Evolutionary conservation across 2,888 invertebrate species (phyloP).

Genomic region (Hemistola chrysoprasaria): DNA sequence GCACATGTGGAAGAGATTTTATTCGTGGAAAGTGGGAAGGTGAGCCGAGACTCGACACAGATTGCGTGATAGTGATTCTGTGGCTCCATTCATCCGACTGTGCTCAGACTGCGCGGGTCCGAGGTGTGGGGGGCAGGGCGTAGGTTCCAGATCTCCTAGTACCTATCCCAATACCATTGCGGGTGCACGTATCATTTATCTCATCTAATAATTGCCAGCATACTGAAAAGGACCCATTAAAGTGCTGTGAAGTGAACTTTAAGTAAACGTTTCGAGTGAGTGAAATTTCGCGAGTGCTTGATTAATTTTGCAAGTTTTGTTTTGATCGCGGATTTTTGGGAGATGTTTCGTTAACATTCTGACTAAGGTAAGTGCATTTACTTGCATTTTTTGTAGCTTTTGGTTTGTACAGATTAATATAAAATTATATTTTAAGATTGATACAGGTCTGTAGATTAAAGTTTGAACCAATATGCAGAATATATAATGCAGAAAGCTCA

Average conservation of each 20-base stretch:
- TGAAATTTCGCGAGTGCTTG: neutral
- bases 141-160: constrained; percentile 61
- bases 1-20: constrained; percentile 61
- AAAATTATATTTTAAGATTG: constrained; percentile 20
- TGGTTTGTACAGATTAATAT: too few relatives aligned
- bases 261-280: constrained; percentile 5
- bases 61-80: constrained; percentile 18
- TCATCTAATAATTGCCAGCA: constrained; percentile 7
- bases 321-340: constrained; percentile 1
- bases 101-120: constrained; percentile 68
- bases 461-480: too few relatives aligned
- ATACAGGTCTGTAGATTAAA: constrained; percentile 4
- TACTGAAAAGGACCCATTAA: constrained; percentile 3
- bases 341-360: constrained; percentile 2
- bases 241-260: constrained; percentile 17
- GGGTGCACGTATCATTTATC: constrained; percentile 35
- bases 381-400: too few relatives aligned
- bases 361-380: constrained; percentile 10
- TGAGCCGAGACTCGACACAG: constrained; percentile 29
- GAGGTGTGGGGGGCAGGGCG: constrained; percentile 34
- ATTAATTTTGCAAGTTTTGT: too few relatives aligned
- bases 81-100: constrained; percentile 64
- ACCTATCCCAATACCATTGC: constrained; percentile 48
- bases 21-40: constrained; percentile 59
- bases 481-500: constrained; percentile 2